These are phyloP conservation scores for Andricus curvator DNA, from an alignment of 2,888 invertebrate genomes.

Conservation along the genomic window DNA sequence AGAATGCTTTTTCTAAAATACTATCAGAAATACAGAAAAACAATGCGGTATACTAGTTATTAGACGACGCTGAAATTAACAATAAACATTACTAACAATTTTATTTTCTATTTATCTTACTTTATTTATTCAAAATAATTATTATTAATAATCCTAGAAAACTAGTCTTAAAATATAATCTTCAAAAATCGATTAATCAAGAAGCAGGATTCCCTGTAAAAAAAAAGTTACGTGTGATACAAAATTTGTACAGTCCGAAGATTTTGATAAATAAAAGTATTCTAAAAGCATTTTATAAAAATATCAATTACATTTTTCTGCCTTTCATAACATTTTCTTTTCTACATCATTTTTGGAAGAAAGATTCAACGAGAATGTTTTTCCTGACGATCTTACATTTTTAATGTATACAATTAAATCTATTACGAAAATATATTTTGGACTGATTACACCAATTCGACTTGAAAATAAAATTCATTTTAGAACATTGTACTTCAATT, in stretches of 20 bases:
- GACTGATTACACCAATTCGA: neutral
- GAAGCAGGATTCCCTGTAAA: neutral
- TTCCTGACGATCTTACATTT: neutral
- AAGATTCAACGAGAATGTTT: neutral
- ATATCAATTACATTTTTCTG: neutral
- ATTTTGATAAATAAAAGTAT: neutral
- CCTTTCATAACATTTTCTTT: neutral
- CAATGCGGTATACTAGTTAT: neutral
- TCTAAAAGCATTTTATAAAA: neutral
- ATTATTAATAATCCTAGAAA: slow-evolving; percentile 7
- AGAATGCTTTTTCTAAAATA: slow-evolving; percentile 21
- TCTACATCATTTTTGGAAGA: neutral
- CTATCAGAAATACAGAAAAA: neutral
- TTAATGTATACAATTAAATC: neutral
- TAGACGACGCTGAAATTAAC: neutral
- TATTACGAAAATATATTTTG: neutral
- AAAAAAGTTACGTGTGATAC: neutral
- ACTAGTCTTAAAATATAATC: neutral
- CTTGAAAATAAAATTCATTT: neutral
- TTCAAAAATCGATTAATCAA: neutral
- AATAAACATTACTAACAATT: slow-evolving; percentile 1
- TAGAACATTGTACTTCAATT: neutral
- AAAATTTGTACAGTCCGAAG: neutral
- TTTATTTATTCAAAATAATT: slow-evolving; percentile 7
- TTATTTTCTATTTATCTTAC: neutral